A percentile compares a stretch with the other conserved stretches of the same genome.
Conservation (phyloP, 1,140 invertebrate genomes). For the Magallana angulata region DNA sequence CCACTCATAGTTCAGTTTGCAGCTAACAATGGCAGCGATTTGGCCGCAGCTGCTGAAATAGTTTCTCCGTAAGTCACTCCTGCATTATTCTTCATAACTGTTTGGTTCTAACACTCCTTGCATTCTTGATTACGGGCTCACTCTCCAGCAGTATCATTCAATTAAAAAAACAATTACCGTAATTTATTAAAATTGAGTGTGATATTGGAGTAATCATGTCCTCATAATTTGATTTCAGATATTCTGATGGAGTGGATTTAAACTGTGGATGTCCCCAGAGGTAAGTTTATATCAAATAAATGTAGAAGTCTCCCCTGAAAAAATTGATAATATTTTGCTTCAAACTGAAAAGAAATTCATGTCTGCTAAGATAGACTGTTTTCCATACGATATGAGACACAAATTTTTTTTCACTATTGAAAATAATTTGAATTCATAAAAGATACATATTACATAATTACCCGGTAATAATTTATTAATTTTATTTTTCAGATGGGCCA, state of each 20-base stretch:
- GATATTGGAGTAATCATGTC: too few relatives aligned
- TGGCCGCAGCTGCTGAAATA: conserved; percentile 90
- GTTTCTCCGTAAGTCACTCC: conserved; percentile 86
- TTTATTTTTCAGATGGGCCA: conserved; percentile 86
- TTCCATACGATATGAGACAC: background rate
- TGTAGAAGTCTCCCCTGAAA: background rate
- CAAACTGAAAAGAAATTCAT: too few relatives aligned
- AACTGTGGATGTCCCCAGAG: conserved; percentile 98
- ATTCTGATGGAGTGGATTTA: conserved; percentile 94
- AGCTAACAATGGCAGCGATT: conserved; percentile 90
- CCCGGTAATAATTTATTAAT: background rate
- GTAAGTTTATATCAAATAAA: conserved; percentile 62
- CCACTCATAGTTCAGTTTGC: conserved; percentile 97
- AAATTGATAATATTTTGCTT: background rate
- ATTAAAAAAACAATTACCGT: too few relatives aligned
- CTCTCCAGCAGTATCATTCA: too few relatives aligned
- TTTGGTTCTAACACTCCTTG: too few relatives aligned
- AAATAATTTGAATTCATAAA: too few relatives aligned
- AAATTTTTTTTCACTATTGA: too few relatives aligned
- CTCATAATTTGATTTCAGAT: conserved; percentile 79
- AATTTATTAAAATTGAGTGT: too few relatives aligned
- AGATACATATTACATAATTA: background rate
- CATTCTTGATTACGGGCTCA: too few relatives aligned
- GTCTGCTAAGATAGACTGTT: background rate
- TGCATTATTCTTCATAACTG: too few relatives aligned